Evolutionary conservation across 2,797 vertebrate genomes (phyloP).

Genomic region (Basileuterus tristriatus): DNA sequence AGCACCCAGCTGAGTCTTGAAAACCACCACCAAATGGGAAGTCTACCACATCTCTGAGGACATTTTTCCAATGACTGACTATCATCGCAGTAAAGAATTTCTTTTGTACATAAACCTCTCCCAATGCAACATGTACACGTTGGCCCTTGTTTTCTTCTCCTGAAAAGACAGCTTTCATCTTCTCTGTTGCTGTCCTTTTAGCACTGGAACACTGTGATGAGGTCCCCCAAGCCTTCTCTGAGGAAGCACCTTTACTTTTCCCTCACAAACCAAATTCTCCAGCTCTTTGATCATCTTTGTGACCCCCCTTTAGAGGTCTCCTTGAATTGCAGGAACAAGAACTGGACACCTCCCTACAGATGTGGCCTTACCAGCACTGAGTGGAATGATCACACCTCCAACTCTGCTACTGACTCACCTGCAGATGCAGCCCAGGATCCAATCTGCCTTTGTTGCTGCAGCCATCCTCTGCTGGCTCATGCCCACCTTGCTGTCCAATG

Average conservation of each 20-base stretch:
- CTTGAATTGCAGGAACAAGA: neutral
- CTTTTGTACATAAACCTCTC: neutral
- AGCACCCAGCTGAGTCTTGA: neutral
- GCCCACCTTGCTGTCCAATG: neutral
- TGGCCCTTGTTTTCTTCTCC: neutral
- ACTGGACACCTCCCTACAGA: neutral
- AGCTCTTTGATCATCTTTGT: neutral
- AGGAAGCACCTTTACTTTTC: neutral
- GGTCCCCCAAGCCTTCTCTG: fast-evolving
- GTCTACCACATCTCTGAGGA: neutral
- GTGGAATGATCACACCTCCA: neutral
- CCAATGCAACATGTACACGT: fast-evolving
- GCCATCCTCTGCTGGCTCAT: neutral
- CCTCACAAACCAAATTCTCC: neutral
- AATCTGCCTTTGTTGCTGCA: neutral
- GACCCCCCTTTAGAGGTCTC: neutral
- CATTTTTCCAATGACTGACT: neutral
- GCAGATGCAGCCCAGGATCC: neutral
- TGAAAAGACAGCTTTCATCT: neutral
- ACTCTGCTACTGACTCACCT: neutral
- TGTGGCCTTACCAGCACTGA: neutral
- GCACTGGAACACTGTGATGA: neutral
- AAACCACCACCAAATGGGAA: fast-evolving
- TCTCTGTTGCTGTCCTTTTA: neutral
- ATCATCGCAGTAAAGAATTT: neutral